Evolutionary conservation across 37 sponge, comb jelly and placozoan species (phyloP).

Genomic region (Oopsacas minuta): DNA sequence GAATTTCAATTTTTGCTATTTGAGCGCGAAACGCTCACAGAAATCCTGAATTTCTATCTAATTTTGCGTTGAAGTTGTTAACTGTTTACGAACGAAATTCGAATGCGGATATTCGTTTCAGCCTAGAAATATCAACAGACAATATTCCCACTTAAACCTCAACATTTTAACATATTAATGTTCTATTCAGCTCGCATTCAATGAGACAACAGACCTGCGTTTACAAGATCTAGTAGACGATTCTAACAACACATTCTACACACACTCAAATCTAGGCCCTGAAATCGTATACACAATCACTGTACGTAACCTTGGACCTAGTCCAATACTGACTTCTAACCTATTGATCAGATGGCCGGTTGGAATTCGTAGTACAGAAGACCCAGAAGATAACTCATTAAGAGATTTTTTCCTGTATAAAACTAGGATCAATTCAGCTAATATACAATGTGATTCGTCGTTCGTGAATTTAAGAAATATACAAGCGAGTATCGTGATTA

Average conservation of each 20-base stretch:
- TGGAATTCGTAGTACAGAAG: neutral
- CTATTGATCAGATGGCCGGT: neutral
- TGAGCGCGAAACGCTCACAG: no score
- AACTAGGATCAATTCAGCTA: neutral
- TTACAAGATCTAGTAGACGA: neutral
- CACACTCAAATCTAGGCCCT: constrained; percentile 2
- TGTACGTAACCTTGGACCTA: neutral
- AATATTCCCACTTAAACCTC: no score
- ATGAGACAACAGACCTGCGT: neutral
- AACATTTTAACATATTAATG: no score
- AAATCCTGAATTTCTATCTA: no score
- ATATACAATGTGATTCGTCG: neutral
- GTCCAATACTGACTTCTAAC: neutral
- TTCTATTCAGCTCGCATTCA: neutral
- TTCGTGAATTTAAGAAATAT: neutral
- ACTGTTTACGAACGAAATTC: no score
- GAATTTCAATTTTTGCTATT: no score
- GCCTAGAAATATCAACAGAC: no score
- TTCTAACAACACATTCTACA: neutral
- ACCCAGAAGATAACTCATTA: neutral
- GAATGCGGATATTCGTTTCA: no score
- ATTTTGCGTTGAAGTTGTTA: no score
- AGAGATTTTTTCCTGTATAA: neutral
- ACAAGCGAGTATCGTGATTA: neutral
- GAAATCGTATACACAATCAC: neutral